A percentile compares a stretch with the other conserved stretches of the same genome.
phyloP scores from a whole-genome alignment of 2,113 vertebrate genomes.

The Crotalus horridus region DNA sequence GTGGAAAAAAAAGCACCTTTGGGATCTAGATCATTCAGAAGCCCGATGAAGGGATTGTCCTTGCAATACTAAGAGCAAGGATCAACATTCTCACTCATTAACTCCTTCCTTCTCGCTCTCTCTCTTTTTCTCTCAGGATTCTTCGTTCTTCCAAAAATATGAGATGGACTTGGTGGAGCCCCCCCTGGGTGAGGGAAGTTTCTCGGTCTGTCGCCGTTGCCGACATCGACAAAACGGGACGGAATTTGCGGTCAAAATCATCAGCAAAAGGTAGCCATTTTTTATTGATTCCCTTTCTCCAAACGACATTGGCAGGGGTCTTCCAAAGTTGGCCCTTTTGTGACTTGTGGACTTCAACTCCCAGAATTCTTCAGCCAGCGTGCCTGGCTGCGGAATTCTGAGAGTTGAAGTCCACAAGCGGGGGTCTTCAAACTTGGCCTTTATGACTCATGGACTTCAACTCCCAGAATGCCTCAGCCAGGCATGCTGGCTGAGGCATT shows the following conservation, averaged over 20 bases:
- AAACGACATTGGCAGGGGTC: neutral
- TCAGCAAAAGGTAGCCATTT: slow-evolving; percentile 79
- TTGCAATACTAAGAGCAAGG: neutral
- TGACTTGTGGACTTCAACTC: too few species aligned
- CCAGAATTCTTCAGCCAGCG: too few species aligned
- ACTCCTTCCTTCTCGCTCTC: neutral
- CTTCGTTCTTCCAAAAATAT: slow-evolving; percentile 87
- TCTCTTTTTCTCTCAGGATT: slow-evolving; percentile 71
- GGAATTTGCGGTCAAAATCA: slow-evolving; percentile 88
- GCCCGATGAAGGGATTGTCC: neutral
- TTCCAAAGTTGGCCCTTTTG: too few species aligned
- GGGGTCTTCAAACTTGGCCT: too few species aligned
- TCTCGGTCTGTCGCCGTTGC: slow-evolving; percentile 87
- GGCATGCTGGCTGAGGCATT: too few species aligned
- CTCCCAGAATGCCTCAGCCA: too few species aligned
- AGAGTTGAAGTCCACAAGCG: too few species aligned
- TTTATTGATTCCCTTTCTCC: neutral
- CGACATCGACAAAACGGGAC: slow-evolving; percentile 79
- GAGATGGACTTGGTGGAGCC: slow-evolving; percentile 82
- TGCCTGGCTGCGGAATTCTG: too few species aligned
- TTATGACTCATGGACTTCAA: too few species aligned
- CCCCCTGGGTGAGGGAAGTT: slow-evolving; percentile 85
- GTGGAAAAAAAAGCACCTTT: too few species aligned
- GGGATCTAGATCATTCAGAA: neutral
- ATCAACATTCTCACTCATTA: neutral